Evolutionary conservation across 1,140 invertebrate species (phyloP).

Genomic region (Trichonephila clavipes): DNA sequence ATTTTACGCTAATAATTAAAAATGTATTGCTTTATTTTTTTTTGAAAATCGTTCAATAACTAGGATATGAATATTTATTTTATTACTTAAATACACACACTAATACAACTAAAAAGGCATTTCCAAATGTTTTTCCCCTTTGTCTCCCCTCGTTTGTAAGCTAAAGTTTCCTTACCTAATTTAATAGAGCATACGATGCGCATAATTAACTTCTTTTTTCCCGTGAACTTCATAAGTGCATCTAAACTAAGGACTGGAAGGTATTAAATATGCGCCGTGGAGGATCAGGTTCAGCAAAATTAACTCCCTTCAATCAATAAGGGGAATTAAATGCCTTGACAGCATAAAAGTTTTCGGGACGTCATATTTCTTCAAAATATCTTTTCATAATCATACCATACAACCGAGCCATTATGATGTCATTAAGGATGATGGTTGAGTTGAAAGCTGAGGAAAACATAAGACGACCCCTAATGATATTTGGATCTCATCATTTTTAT

Average conservation of each 20-base stretch:
- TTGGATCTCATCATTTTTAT: constrained; percentile 41
- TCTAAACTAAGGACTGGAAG: background rate
- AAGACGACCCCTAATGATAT: constrained; percentile 19
- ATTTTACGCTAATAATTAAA: no score
- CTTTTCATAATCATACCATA: constrained; percentile 33
- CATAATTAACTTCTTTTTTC: background rate
- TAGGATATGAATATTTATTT: no score
- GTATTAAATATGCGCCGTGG: background rate
- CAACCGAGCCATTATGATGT: constrained; percentile 46
- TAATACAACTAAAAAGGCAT: no score
- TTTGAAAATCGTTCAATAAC: no score
- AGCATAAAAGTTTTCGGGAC: constrained; percentile 17
- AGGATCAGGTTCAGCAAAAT: background rate
- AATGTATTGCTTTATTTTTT: no score
- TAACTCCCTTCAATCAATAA: constrained; percentile 53
- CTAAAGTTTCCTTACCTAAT: no score
- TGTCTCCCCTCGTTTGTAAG: no score
- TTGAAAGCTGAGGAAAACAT: background rate
- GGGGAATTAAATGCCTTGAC: constrained; percentile 19
- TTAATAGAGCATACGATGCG: no score
- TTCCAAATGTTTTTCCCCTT: no score
- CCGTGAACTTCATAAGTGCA: background rate
- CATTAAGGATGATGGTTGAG: constrained; percentile 18
- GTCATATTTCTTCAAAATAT: constrained; percentile 45
- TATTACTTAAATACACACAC: no score